A percentile compares a stretch with the other conserved stretches of the same genome.
Conservation (phyloP, 2,888 invertebrate species). For the Sinodicranocentrus sp. region DNA sequence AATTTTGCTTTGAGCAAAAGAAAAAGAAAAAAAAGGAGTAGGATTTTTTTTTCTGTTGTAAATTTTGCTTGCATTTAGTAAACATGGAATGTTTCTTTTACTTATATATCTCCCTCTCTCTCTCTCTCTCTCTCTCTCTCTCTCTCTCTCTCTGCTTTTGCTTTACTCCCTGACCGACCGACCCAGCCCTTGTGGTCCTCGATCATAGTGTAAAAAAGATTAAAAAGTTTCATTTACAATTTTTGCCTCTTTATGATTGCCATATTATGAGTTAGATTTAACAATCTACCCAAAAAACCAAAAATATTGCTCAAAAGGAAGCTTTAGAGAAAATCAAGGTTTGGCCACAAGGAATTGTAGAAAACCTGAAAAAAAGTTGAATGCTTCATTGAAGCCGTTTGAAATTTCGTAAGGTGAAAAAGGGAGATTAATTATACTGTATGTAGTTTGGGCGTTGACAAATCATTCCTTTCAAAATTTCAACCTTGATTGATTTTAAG, state of each 20-base stretch:
- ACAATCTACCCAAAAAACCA: background rate
- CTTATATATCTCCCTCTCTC: background rate
- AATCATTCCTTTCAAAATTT: constrained; percentile 40
- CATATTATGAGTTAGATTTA: background rate
- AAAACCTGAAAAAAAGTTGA: background rate
- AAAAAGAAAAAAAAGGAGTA: background rate
- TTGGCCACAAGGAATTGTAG: background rate
- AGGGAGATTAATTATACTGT: constrained; percentile 53
- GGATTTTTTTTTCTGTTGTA: background rate
- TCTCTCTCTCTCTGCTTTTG: background rate
- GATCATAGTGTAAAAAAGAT: background rate
- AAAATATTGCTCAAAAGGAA: constrained; percentile 1
- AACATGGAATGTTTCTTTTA: background rate
- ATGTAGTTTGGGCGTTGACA: constrained; percentile 59
- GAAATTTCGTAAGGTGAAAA: constrained; percentile 6
- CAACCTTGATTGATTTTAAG: constrained; percentile 63
- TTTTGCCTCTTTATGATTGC: background rate
- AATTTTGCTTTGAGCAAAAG: constrained; percentile 14
- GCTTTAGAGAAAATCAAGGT: constrained; percentile 5
- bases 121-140: too few species aligned
- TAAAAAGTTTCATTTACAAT: background rate
- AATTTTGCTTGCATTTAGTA: background rate
- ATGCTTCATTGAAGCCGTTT: background rate
- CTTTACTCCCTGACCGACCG: constrained; percentile 36
- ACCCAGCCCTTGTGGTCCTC: constrained; percentile 50